A percentile compares a stretch with the other conserved stretches of the same genome.
Conservation (phyloP, 2,797 vertebrate genomes). For the Lepus oiostolus region DNA sequence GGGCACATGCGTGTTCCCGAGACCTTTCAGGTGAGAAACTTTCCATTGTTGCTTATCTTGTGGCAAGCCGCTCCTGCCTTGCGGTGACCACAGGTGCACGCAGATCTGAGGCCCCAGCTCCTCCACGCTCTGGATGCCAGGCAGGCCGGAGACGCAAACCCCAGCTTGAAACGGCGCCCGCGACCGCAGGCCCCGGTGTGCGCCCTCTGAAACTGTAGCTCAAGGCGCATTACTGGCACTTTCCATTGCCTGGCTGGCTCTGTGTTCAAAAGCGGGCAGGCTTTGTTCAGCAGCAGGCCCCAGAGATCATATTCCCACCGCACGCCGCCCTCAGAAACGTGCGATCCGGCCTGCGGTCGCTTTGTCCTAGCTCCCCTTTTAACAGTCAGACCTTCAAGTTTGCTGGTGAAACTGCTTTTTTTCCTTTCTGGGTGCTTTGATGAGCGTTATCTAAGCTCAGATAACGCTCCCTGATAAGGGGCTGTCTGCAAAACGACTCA, state of each 20-base stretch:
- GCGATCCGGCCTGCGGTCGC: constrained; percentile 78
- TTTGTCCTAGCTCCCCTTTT: constrained; percentile 82
- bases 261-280: constrained; percentile 83
- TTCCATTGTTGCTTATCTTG: constrained; percentile 90
- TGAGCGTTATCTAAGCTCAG: constrained; percentile 63
- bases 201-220: constrained; percentile 86
- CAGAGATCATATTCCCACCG: constrained; percentile 81
- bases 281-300: constrained; percentile 80
- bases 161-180: constrained; percentile 85
- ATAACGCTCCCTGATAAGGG: constrained; percentile 79
- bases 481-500: constrained; percentile 77
- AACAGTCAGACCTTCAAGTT: constrained; percentile 80
- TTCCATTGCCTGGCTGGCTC: constrained; percentile 86
- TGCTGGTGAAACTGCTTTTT: constrained; percentile 83
- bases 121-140: constrained; percentile 88
- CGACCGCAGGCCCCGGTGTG: constrained; percentile 81
- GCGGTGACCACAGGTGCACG: constrained; percentile 83
- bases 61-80: constrained; percentile 79
- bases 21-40: constrained; percentile 86
- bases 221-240: constrained; percentile 88
- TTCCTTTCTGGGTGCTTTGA: constrained; percentile 78
- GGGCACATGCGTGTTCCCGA: constrained; percentile 37
- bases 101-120: constrained; percentile 87
- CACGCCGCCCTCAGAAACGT: constrained; percentile 71
- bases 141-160: constrained; percentile 85